Base-by-base conservation (phyloP, 1,140 invertebrate genomes). In the Drosophila bifasciata region DNA sequence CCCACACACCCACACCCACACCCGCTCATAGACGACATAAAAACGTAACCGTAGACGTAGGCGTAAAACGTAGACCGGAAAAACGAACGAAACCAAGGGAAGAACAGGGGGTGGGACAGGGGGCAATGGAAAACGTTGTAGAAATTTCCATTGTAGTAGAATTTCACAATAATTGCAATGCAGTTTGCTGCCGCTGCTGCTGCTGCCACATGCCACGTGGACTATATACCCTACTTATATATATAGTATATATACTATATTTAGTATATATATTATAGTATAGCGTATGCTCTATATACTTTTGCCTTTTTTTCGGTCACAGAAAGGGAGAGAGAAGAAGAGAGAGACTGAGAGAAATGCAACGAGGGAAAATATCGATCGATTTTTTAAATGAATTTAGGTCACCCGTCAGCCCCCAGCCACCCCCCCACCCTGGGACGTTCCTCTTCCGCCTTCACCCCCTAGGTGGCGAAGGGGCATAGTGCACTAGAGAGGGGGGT, bases 341-440 rank as follows among this genome's bases (percentile, higher is more conserved):
- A 56, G 46, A 51, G 51, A 39, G 28, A 40, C 40, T 45, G 41
- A 41, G 66, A 64, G 64, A 64, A 77, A 73, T 43, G 67, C 44
- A 74, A 48, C 40, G 36, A 74, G 13, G 52, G 40, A 32, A 71
- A 86, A 88, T 83, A 86, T 86, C 83, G 83, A 86, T 86, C 75
- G 83, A 86, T 76, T 89, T 89, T 76, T 89, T 83, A 88, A 86
- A 88, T 88, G 83, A 83, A 88, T 86, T 86, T 86, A 66, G 83
- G 83, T 86, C 83, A 88, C 61, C 68, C 52, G 39, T 16, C 55
- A 39, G 11, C 13, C 52, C 46, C 15, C 9, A 1, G 9, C 23
- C 59, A 5, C 13, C 49, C 21, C 21, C 5, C 36, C 11, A 6
- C 52, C 25, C 13, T 28, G n/a, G n/a, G n/a, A n/a, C n/a, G 8